Percentiles rank a stretch among this genome's conserved stretches.
phyloP scores from a whole-genome alignment of 2,113 vertebrate genomes.

The Thunnus maccoyii region DNA sequence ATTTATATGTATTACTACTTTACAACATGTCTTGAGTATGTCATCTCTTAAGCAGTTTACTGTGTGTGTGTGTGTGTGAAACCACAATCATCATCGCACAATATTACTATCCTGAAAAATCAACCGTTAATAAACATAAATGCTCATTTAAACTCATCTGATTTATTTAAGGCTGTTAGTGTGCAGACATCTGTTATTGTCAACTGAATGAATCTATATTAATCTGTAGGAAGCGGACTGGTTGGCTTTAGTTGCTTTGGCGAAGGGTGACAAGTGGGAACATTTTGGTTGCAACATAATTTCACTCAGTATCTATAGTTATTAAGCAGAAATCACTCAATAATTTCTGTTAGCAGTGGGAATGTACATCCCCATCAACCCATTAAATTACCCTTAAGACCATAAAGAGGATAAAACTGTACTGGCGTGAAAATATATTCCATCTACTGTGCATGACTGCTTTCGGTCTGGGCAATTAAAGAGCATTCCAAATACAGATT shows the following conservation, averaged over 20 bases:
- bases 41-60: background rate
- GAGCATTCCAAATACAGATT: constrained; percentile 43
- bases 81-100: too few relatives aligned
- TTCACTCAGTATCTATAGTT: background rate
- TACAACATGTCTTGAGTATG: background rate
- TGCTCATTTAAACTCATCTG: too few relatives aligned
- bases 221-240: too few relatives aligned
- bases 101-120: too few relatives aligned
- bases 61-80: background rate
- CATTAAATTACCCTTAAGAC: constrained; percentile 43
- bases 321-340: constrained; percentile 17
- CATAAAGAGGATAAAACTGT: constrained; percentile 57
- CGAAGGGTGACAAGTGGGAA: background rate
- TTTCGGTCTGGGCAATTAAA: constrained; percentile 54
- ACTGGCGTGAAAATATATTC: constrained; percentile 57
- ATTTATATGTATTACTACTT: background rate
- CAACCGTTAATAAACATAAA: too few relatives aligned
- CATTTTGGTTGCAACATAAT: background rate
- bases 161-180: too few relatives aligned
- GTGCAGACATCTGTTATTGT: background rate
- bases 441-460: constrained; percentile 57
- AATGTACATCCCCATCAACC: constrained; percentile 50
- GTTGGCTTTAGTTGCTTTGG: too few relatives aligned
- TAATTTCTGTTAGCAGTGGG: constrained; percentile 37
- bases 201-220: too few relatives aligned